These are phyloP conservation scores for Ivindomyrus marchei DNA, from an alignment of 2,113 vertebrate genomes.

Conservation along the genomic window DNA sequence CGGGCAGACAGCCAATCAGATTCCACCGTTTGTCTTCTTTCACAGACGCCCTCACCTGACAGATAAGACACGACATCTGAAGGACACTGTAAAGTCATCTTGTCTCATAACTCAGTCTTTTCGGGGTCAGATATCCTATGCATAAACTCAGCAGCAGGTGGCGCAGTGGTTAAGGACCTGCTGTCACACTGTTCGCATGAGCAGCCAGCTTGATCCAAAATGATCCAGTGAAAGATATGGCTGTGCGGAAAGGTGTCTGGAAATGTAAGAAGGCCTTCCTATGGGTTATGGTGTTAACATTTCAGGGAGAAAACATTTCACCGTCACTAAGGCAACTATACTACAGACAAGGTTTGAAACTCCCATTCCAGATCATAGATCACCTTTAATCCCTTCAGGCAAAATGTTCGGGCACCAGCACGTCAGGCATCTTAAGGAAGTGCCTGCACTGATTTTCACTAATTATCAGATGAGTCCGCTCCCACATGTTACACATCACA, in stretches of 20 bases:
- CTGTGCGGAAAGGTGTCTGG: background rate
- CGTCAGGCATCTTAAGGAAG: background rate
- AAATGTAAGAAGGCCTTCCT: background rate
- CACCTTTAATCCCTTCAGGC: background rate
- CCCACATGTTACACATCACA: background rate
- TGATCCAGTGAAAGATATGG: background rate
- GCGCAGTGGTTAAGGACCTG: background rate
- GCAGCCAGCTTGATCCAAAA: background rate
- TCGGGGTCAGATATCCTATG: background rate
- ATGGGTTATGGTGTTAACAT: background rate
- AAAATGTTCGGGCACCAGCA: background rate
- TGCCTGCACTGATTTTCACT: background rate
- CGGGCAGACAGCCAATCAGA: slow-evolving; percentile 41
- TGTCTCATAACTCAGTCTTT: background rate
- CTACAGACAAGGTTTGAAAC: background rate
- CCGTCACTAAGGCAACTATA: background rate
- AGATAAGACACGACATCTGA: background rate
- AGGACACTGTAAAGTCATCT: background rate
- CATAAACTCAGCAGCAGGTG: background rate
- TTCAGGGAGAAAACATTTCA: background rate
- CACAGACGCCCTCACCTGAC: background rate
- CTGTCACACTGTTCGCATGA: background rate
- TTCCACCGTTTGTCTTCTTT: slow-evolving; percentile 11
- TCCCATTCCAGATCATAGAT: background rate
- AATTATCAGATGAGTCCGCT: background rate